phyloP scores from a whole-genome alignment of 2,113 vertebrate species.

The Cairina moschata region DNA sequence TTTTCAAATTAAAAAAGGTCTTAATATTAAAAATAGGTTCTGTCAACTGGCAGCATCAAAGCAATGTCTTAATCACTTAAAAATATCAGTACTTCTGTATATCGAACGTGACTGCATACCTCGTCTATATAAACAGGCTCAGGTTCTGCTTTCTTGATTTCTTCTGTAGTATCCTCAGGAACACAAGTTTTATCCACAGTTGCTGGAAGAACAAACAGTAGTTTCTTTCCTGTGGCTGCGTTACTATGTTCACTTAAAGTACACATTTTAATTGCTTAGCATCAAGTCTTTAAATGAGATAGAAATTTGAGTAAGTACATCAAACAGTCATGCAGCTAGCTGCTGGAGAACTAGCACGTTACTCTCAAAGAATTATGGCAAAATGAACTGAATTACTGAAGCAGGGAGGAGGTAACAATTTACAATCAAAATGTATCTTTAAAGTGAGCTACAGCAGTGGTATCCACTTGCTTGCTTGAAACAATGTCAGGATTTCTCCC shows the following conservation, averaged over 20 bases:
- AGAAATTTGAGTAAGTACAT: neutral
- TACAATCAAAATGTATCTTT: neutral
- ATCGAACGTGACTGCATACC: conserved; percentile 72
- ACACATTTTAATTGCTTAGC: neutral
- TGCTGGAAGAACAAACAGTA: conserved; percentile 62
- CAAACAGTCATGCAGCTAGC: neutral
- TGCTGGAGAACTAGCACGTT: neutral
- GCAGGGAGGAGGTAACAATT: neutral
- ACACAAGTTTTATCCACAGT: conserved; percentile 78
- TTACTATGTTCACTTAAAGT: neutral
- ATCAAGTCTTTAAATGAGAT: neutral
- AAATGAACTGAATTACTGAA: neutral
- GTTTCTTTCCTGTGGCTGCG: neutral
- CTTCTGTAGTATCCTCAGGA: conserved; percentile 79
- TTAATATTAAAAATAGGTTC: neutral
- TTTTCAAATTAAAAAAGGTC: neutral
- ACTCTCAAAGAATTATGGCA: neutral
- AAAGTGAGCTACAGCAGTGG: neutral
- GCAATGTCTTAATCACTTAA: neutral
- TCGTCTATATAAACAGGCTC: conserved; percentile 95
- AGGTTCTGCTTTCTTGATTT: conserved; percentile 83
- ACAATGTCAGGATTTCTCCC: neutral
- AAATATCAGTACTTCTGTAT: neutral
- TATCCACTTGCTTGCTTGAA: neutral
- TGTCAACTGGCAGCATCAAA: neutral